Base-by-base conservation (phyloP, 2,113 vertebrate genomes). In the Tor tambroides region DNA sequence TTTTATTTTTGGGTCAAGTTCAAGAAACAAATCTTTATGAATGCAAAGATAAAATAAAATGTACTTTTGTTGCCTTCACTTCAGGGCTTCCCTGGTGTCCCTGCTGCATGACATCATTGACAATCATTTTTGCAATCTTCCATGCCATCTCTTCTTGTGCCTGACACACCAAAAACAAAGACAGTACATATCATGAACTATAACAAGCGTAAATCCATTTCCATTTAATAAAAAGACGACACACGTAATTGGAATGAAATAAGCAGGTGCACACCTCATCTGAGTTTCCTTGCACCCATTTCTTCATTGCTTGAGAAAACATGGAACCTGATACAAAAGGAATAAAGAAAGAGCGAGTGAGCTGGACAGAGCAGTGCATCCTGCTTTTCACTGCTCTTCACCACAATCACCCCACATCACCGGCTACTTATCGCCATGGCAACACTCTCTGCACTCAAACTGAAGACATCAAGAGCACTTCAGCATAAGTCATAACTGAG, bases 81-180 rank as follows among this genome's bases (percentile, higher is more conserved):
- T 63, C 65, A 0, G 96, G 96, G 80, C 95, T 96, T 63, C 96
- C 95, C 6, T 94, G 94, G 30, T 96, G 96, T 6, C 97, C 95
- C 94, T 99, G 98, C 89, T 98, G 97, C 93, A 99, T 97, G 2
- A 99, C 98, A 0, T 99, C 98, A 46, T 97, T 99, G 87, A 99
- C 97, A 7, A 99, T 99, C 98, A 99, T 99, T 92, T 99, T 99
- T 0, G 98, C 98, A 67, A 99, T 99, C 93, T 98, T 97, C 98
- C 98, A 99, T 3, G 98, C 98, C 96, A 99, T 97, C 93, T 99
- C 98, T 90, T 99, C 98, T 92, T 99, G 98, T 86, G 98, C 97
- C 98, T 99, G 63, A 59, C 21, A 86, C 3, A 74, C 32, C 63
- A 38, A 85, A 43, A 87, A 92, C 41, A 87, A 21, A 80, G 11